These are phyloP conservation scores for Agelaius phoeniceus DNA, from an alignment of 2,113 vertebrate genomes.

Conservation along the genomic window DNA sequence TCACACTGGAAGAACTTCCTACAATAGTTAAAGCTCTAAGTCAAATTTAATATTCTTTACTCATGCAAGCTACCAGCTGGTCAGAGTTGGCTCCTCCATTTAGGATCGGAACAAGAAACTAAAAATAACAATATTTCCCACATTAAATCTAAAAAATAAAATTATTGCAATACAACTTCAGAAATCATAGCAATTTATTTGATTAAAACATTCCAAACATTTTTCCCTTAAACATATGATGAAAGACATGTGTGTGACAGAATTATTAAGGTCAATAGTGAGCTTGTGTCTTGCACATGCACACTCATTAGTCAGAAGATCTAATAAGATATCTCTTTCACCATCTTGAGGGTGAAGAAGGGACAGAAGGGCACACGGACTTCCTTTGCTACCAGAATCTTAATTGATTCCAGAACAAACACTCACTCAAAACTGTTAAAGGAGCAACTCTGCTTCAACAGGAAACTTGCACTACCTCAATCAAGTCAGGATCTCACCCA, in stretches of 20 bases:
- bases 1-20: neutral
- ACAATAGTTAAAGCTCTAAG: neutral
- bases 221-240: neutral
- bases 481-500: neutral
- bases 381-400: neutral
- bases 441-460: neutral
- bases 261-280: constrained; percentile 19
- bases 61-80: neutral
- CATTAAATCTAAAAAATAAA: neutral
- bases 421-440: neutral
- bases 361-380: neutral
- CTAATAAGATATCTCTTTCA: constrained; percentile 10
- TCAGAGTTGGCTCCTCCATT: neutral
- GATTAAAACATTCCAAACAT: neutral
- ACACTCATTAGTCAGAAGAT: neutral
- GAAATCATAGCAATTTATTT: neutral
- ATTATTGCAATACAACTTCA: neutral
- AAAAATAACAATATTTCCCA: neutral
- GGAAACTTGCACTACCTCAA: neutral
- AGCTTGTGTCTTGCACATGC: neutral
- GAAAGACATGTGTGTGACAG: neutral
- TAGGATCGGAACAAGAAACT: neutral
- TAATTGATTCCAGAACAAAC: constrained; percentile 12
- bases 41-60: neutral
- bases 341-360: neutral